Evolutionary conservation across 2,113 vertebrate species (phyloP).

Genomic region (Antennarius striatus): DNA sequence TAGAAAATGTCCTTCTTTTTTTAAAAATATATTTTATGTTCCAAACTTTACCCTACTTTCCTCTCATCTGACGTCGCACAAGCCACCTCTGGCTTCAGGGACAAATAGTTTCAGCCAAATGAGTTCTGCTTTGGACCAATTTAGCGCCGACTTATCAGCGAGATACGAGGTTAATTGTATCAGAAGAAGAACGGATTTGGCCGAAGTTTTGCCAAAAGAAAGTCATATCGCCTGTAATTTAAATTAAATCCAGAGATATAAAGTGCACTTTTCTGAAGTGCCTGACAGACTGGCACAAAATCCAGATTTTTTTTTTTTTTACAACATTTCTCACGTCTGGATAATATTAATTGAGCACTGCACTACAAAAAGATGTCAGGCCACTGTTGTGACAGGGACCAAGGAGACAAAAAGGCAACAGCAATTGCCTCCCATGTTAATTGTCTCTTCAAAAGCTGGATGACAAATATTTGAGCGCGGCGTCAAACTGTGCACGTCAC

Average conservation of each 20-base stretch:
- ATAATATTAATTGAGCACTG: constrained; percentile 65
- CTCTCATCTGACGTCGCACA: constrained; percentile 48
- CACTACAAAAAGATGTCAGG: constrained; percentile 65
- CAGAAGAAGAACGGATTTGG: constrained; percentile 25
- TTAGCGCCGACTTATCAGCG: constrained; percentile 51
- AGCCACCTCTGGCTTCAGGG: constrained; percentile 58
- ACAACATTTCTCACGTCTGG: constrained; percentile 51
- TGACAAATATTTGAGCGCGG: constrained; percentile 51
- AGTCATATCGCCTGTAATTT: constrained; percentile 25
- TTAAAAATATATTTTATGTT: constrained; percentile 39
- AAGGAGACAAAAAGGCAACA: constrained; percentile 52
- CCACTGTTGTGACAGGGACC: constrained; percentile 56
- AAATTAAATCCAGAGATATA: constrained; percentile 28
- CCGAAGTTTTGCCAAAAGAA: constrained; percentile 14
- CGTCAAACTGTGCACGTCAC: constrained; percentile 55
- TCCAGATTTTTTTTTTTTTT: constrained; percentile 11
- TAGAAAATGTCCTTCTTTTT: constrained; percentile 57
- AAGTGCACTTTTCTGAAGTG: constrained; percentile 4
- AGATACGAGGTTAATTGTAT: constrained; percentile 54
- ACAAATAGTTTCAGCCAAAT: constrained; percentile 63
- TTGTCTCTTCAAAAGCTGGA: constrained; percentile 68
- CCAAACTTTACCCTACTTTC: constrained; percentile 72
- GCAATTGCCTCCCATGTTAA: constrained; percentile 72
- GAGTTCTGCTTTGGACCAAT: constrained; percentile 60
- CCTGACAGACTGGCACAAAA: constrained; percentile 35